A percentile compares a stretch with the other conserved stretches of the same genome.
Evolutionary conservation across 2,113 vertebrate genomes (phyloP).

Genomic region (Echinops telfairi): DNA sequence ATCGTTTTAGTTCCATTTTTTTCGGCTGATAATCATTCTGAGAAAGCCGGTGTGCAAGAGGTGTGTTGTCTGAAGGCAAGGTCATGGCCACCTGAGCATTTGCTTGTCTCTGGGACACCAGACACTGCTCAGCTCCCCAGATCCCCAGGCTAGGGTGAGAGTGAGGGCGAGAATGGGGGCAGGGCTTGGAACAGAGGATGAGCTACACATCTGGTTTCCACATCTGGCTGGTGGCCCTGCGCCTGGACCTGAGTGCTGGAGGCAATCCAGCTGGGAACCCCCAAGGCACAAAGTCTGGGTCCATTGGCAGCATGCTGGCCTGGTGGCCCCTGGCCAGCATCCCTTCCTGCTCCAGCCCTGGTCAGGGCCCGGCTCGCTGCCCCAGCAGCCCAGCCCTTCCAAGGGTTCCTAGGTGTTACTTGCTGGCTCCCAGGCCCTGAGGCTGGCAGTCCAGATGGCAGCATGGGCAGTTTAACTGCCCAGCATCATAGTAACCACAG

Average conservation of each 20-base stretch:
- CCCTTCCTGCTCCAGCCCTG: background rate
- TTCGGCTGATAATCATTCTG: slow-evolving; percentile 62
- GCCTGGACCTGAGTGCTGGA: no score
- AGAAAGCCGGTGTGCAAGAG: slow-evolving; percentile 39
- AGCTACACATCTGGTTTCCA: background rate
- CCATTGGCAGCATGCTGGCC: no score
- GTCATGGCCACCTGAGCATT: no score
- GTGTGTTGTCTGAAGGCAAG: slow-evolving; percentile 26
- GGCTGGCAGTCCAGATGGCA: no score
- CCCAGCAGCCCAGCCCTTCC: no score
- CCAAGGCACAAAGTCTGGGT: background rate
- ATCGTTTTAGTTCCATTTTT: slow-evolving; percentile 70
- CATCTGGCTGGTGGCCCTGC: background rate
- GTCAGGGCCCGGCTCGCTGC: no score
- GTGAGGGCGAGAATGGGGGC: background rate
- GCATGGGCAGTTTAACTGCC: no score
- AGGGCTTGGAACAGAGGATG: background rate
- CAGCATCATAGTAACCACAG: no score
- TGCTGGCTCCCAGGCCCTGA: no score
- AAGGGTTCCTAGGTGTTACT: no score
- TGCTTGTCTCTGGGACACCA: background rate
- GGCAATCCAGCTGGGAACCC: background rate
- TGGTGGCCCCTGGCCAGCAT: background rate
- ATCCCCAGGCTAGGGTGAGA: background rate
- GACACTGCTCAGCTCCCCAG: background rate